Conservation (phyloP, 1,140 invertebrate genomes). For the Drosophila santomea region DNA sequence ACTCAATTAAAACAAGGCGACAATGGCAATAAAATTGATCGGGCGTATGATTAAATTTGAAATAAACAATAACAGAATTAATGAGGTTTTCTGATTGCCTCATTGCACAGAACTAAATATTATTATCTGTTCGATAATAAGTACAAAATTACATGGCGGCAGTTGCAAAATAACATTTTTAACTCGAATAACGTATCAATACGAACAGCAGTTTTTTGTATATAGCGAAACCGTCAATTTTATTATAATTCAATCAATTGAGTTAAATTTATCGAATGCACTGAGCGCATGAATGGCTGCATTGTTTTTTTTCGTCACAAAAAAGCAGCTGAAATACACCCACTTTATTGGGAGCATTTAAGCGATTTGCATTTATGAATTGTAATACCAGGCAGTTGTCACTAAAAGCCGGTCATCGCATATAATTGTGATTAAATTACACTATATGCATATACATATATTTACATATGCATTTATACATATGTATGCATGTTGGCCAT, state of each 20-base stretch:
- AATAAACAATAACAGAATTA: not conserved
- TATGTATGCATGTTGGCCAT: not conserved
- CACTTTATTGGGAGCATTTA: not conserved
- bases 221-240: too few species aligned
- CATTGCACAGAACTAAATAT: not conserved
- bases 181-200: too few species aligned
- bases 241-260: constrained; percentile 4
- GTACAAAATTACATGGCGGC: not conserved
- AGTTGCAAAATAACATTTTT: too few species aligned
- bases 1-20: not conserved
- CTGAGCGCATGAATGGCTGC: constrained; percentile 5
- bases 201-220: too few species aligned
- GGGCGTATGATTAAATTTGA: constrained; percentile 12
- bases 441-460: not conserved
- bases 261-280: constrained; percentile 12
- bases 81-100: too few species aligned
- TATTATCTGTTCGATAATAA: too few species aligned
- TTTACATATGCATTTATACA: not conserved
- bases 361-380: constrained; percentile 12
- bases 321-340: not conserved
- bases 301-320: not conserved
- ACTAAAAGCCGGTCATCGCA: not conserved
- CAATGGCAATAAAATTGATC: not conserved
- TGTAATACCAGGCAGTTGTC: constrained; percentile 2
- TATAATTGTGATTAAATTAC: constrained; percentile 5